These are phyloP conservation scores for Cololabis saira DNA, from an alignment of 2,113 vertebrate genomes.

Conservation along the genomic window DNA sequence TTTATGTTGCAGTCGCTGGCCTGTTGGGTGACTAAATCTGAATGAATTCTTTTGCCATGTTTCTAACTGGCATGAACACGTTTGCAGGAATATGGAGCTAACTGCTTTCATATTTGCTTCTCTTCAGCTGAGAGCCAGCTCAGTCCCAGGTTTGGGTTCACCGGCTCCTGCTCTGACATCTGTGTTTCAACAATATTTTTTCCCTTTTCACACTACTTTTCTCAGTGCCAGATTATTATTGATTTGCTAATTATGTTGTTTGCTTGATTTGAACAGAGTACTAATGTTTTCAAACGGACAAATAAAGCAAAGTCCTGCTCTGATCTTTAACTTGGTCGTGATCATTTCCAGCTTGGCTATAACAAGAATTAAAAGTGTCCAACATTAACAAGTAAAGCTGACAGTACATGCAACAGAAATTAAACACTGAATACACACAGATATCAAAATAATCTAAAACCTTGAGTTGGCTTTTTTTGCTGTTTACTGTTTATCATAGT, in stretches of 20 bases:
- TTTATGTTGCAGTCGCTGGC: conserved; percentile 26
- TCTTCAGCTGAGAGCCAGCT: background rate
- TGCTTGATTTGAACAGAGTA: conserved; percentile 10
- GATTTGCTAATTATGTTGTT: conserved; percentile 2
- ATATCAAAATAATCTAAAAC: no score
- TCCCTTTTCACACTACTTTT: conserved; percentile 4
- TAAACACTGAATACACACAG: no score
- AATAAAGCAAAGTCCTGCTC: conserved; percentile 47
- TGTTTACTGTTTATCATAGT: no score
- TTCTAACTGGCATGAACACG: background rate
- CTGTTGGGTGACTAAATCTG: conserved; percentile 1
- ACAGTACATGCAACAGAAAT: background rate
- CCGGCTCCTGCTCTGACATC: background rate
- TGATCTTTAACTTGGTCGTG: background rate
- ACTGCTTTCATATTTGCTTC: background rate
- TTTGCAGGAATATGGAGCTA: background rate
- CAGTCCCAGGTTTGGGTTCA: background rate
- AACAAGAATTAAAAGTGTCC: no score
- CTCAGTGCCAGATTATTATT: background rate
- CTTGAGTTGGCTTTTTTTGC: background rate
- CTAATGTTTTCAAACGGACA: background rate
- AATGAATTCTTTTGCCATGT: background rate
- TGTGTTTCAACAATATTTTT: conserved; percentile 6
- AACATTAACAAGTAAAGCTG: background rate
- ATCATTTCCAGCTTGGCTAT: no score